A percentile compares a stretch with the other conserved stretches of the same genome.
phyloP scores from a whole-genome alignment of 2,888 invertebrate genomes.

The Linnaemya vulpina region DNA sequence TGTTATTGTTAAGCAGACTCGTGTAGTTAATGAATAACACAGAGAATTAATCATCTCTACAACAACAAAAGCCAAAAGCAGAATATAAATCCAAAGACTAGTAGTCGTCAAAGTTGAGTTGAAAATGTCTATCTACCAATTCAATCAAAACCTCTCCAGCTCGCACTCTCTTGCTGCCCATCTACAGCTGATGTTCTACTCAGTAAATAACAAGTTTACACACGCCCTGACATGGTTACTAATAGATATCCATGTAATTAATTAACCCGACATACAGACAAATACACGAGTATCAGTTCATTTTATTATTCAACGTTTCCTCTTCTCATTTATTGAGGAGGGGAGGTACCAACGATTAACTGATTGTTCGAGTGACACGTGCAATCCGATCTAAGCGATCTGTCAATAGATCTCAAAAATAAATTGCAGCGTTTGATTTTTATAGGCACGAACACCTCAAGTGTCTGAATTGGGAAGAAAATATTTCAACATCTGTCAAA shows the following conservation, averaged over 20 bases:
- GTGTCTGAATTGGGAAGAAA: conserved; percentile 34
- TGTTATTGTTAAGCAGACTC: conserved; percentile 12
- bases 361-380: conserved; percentile 13
- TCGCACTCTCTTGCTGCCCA: too few relatives aligned
- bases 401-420: conserved; percentile 29
- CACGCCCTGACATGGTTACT: conserved; percentile 3
- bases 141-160: not conserved
- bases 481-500: conserved; percentile 41
- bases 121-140: not conserved
- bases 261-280: not conserved
- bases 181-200: too few relatives aligned
- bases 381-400: conserved; percentile 15
- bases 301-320: conserved; percentile 12
- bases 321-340: not conserved
- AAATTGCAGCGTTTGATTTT: conserved; percentile 1
- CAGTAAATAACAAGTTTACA: too few relatives aligned
- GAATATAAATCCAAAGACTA: conserved; percentile 37
- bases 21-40: not conserved
- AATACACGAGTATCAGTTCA: not conserved
- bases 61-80: conserved; percentile 8
- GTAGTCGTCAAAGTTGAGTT: conserved; percentile 29
- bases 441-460: conserved; percentile 43
- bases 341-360: conserved; percentile 8
- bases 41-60: conserved; percentile 10
- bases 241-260: not conserved